phyloP scores from a whole-genome alignment of 2,797 vertebrate species.

The Hemitrygon akajei region DNA sequence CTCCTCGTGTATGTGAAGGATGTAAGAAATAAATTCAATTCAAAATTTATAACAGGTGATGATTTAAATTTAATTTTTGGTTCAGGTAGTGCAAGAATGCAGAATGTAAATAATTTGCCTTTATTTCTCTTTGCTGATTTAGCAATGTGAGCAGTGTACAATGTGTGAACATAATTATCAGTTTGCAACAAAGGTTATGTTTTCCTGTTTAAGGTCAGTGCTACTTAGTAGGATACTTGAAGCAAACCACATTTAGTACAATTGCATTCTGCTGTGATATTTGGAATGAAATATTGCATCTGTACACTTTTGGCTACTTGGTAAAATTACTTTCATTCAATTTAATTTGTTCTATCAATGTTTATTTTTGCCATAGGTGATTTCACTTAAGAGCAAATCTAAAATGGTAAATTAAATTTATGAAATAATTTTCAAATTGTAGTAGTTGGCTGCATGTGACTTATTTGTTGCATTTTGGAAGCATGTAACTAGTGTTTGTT shows the following conservation, averaged over 20 bases:
- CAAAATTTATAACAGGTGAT: neutral
- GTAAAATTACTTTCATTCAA: neutral
- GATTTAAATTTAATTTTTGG: neutral
- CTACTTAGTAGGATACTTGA: neutral
- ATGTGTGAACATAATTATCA: neutral
- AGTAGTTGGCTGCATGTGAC: neutral
- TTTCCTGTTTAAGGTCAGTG: neutral
- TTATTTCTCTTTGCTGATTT: neutral
- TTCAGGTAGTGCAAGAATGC: neutral
- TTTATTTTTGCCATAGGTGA: neutral
- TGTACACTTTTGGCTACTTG: neutral
- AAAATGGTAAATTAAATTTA: neutral
- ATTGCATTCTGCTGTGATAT: neutral
- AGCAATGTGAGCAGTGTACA: conserved; percentile 25
- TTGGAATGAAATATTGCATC: neutral
- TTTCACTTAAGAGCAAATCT: neutral
- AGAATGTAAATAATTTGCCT: neutral
- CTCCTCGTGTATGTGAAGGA: too few relatives aligned
- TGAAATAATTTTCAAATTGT: neutral
- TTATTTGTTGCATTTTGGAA: neutral
- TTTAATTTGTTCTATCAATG: neutral
- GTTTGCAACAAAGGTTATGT: neutral
- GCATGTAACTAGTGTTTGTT: neutral
- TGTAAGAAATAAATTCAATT: too few relatives aligned
- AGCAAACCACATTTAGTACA: neutral